Percentiles rank a stretch among this genome's conserved stretches.
These are phyloP conservation scores for Crossoptilon crossoptilon DNA, from an alignment of 2,797 vertebrate species.

Conservation along the genomic window DNA sequence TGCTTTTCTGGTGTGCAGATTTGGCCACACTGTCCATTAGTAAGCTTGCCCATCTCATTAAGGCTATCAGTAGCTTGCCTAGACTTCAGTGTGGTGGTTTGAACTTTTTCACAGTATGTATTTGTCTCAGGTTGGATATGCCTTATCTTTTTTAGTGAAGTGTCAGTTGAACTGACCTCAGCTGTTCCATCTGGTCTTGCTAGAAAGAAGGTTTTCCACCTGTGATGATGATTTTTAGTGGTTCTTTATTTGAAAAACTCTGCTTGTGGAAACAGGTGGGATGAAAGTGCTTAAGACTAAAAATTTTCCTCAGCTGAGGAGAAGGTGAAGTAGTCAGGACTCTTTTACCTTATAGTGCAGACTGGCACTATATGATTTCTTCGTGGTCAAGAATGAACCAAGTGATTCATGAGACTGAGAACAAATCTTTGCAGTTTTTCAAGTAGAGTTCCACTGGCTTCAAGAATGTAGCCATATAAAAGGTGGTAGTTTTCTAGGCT, in stretches of 20 bases:
- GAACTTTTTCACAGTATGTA: not conserved
- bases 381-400: not conserved
- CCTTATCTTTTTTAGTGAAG: not conserved
- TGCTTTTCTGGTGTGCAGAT: not conserved
- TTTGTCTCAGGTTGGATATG: not conserved
- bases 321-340: not conserved
- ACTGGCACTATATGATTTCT: no score
- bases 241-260: not conserved
- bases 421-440: not conserved
- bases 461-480: not conserved
- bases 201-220: not conserved
- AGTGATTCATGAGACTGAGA: not conserved
- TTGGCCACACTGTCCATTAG: not conserved
- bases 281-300: not conserved
- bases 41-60: not conserved
- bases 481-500: not conserved
- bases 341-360: not conserved
- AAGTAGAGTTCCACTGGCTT: not conserved
- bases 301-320: not conserved
- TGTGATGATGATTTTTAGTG: not conserved
- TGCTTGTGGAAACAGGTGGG: not conserved
- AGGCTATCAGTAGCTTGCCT: not conserved
- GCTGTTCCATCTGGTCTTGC: not conserved
- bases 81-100: not conserved
- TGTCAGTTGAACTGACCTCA: not conserved